Evolutionary conservation across 2,888 invertebrate species (phyloP).

Genomic region (Glaucopsyche alexis): DNA sequence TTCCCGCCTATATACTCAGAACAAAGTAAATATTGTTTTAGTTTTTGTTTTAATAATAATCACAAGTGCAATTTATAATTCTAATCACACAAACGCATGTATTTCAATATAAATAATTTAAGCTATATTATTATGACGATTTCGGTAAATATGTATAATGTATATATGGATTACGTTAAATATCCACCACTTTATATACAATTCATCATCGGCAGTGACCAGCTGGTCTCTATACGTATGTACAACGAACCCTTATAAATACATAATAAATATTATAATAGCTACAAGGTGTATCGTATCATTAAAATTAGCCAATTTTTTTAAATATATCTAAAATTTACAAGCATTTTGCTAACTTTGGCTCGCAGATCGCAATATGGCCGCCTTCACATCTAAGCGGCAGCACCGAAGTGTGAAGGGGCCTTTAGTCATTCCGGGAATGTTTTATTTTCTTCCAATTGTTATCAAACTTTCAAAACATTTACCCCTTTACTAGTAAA

Average conservation of each 20-base stretch:
- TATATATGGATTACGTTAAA: background rate
- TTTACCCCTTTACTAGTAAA: too few relatives aligned
- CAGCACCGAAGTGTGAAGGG: background rate
- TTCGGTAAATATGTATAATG: background rate
- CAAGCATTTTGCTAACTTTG: background rate
- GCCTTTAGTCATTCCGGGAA: background rate
- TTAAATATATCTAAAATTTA: background rate
- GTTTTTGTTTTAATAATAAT: too few relatives aligned
- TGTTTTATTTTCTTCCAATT: background rate
- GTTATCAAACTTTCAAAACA: too few relatives aligned
- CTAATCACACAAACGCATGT: too few relatives aligned
- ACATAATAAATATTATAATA: constrained; percentile 34
- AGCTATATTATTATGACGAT: background rate
- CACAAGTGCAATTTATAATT: too few relatives aligned
- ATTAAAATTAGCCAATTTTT: background rate
- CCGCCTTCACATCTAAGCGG: background rate
- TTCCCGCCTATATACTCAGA: too few relatives aligned
- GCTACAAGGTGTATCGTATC: constrained; percentile 30
- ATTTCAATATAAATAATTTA: background rate
- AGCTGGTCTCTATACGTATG: constrained; percentile 55
- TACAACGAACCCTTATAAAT: constrained; percentile 37
- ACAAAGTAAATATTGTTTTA: too few relatives aligned
- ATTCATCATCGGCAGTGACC: constrained; percentile 64
- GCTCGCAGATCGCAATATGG: background rate
- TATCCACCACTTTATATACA: constrained; percentile 49